phyloP scores from a whole-genome alignment of 37 sponge, comb jelly and placozoan genomes.

The Bolinopsis microptera region DNA sequence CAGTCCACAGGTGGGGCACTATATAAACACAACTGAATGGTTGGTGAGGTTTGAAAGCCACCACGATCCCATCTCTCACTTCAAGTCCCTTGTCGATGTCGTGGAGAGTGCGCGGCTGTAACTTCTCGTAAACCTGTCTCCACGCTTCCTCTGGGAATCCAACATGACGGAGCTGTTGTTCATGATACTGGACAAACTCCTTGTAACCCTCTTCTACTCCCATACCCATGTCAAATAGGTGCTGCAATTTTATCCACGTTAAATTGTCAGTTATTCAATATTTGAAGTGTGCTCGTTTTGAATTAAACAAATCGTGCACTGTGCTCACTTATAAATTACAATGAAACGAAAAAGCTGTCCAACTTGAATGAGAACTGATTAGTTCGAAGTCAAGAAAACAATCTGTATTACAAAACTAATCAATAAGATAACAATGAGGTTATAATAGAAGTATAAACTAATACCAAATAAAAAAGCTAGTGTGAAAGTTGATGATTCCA shows the following conservation, averaged over 20 bases:
- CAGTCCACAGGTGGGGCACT: constrained; percentile 54
- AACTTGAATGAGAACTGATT: too few relatives aligned
- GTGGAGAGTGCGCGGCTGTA: background rate
- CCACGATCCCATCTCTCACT: constrained; percentile 2
- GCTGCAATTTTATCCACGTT: too few relatives aligned
- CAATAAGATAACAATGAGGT: background rate
- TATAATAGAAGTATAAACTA: background rate
- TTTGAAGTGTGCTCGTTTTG: too few relatives aligned
- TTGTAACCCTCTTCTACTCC: constrained; percentile 31
- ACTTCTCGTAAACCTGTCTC: constrained; percentile 58
- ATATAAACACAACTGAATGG: constrained; percentile 35
- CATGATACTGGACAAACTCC: constrained; percentile 55
- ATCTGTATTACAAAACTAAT: background rate
- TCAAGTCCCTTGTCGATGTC: constrained; percentile 23
- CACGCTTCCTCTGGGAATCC: constrained; percentile 53
- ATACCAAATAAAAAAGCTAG: background rate
- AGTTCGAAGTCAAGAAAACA: background rate
- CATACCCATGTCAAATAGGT: constrained; percentile 31
- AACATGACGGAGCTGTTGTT: background rate
- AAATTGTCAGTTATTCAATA: too few relatives aligned
- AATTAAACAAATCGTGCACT: too few relatives aligned
- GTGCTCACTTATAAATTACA: too few relatives aligned
- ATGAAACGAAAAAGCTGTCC: too few relatives aligned
- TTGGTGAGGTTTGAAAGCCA: constrained; percentile 40
- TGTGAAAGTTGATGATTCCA: too few relatives aligned